Evolutionary conservation across 2,113 vertebrate species (phyloP), one percentile per base, ranked within the genome.

Genomic region (Amblyopsis rosae): DNA sequence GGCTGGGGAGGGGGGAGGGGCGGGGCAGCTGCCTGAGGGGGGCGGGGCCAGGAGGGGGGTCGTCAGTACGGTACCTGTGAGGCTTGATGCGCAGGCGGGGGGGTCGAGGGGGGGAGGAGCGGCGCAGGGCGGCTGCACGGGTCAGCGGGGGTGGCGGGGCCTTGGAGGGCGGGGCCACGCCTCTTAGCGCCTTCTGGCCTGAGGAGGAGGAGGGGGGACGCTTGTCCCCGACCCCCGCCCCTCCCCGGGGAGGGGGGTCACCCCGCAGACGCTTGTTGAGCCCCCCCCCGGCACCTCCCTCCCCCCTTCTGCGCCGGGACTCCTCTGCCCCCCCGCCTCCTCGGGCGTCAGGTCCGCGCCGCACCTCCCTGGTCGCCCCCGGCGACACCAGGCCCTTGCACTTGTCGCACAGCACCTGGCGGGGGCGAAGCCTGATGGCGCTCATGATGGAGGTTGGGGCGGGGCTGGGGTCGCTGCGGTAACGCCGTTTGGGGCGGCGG

Each of bases 391-490:
- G 95, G 73, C 93, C 96, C 91, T 98, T 98, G 88, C 97, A 99
- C 82, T 98, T 98, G 85, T 98, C 97, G 17, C 98, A 99, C 3
- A 99, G 94, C 55, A 99, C 96, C 86, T 98, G 98, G 48, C 98
- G 94, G 32, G 98, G 97, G 69, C 97, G 94, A 74, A 99, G 94
- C 77, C 96, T 97, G 84, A 99, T 98, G 84, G 96, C 96, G 56
- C 96, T 98, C 96, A 99, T 97, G 80, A 99, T 98, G 48, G 97
- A 99, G 60, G 97, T 98, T 62, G 98, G 95, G 82, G 98, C 98
- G 91, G 98, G 97, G 79, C 95, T 92, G 90, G 96, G 98, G 87
- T 99, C 98, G 79, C 95, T 92, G 90, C 96, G 98, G 87, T 98
- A 95, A 83, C 96, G 96, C 19, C 96, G 93, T 83, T 98, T 98